Evolutionary conservation across 2,113 vertebrate genomes (phyloP).

Genomic region (Aphelocoma coerulescens): DNA sequence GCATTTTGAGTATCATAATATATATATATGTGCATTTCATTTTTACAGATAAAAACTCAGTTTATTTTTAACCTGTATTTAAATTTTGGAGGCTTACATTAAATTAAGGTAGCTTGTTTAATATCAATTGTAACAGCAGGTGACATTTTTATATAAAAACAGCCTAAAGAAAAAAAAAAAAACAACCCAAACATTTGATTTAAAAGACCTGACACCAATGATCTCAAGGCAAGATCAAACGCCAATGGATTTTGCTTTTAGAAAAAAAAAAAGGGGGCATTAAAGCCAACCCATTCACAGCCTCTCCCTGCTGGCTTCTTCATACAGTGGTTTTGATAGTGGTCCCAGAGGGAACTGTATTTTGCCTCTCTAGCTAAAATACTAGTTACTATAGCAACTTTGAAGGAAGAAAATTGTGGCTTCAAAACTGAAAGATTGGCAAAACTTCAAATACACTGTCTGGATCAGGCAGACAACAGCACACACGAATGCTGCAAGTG

Average conservation of each 20-base stretch:
- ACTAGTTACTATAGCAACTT: constrained; percentile 70
- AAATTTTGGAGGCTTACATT: constrained; percentile 77
- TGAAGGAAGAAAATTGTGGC: constrained; percentile 51
- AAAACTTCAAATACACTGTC: constrained; percentile 64
- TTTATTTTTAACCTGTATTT: constrained; percentile 74
- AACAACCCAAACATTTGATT: constrained; percentile 58
- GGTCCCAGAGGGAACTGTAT: constrained; percentile 75
- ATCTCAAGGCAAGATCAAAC: constrained; percentile 68
- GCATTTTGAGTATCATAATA: constrained; percentile 82
- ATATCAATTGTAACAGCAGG: constrained; percentile 73
- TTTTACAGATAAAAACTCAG: constrained; percentile 78
- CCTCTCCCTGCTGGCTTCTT: constrained; percentile 72
- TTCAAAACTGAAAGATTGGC: constrained; percentile 59
- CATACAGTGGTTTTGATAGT: constrained; percentile 77
- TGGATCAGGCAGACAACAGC: constrained; percentile 61
- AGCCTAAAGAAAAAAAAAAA: constrained; percentile 62
- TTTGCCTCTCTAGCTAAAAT: constrained; percentile 68
- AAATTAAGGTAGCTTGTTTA: constrained; percentile 77
- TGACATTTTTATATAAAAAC: constrained; percentile 80
- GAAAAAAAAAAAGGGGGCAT: constrained; percentile 63
- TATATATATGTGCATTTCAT: constrained; percentile 76
- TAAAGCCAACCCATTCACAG: constrained; percentile 66
- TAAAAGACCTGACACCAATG: constrained; percentile 75
- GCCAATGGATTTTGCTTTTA: constrained; percentile 67
- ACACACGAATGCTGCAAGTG: constrained; percentile 1